Base-by-base conservation (phyloP, 1,140 invertebrate genomes). In the Drosophila nannoptera region DNA sequence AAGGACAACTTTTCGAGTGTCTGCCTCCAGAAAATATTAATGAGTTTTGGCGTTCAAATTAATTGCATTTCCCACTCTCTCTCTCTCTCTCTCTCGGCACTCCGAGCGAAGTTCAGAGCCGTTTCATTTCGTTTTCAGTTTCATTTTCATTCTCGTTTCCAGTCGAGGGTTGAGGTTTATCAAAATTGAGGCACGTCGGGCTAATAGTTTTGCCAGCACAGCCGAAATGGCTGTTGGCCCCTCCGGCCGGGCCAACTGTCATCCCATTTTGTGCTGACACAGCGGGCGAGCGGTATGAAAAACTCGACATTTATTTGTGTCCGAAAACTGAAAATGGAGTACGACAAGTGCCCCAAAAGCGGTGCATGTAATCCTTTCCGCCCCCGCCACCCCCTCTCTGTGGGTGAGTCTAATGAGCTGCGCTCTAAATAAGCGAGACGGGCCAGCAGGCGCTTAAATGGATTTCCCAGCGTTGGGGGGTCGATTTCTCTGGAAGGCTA, bases 1-100 rank as follows among this genome's bases (percentile, higher is more conserved):
- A 16, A 42, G 45, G 43, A 58, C 16, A 67, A 60, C 56, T 53
- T 70, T 53, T 71, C 36, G 63, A 66, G 65, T 62, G 50, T 72
- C 58, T 62, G 46, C 53, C 50, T 61, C 56, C 65, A 55, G 43
- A 55, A 77, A 77, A 84, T 84, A 84, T 84, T 86, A 84, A 84
- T 84, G 80, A 84, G 80, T 84, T 84, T 84, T 86, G 80, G 73
- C 80, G 81, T 84, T 84, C 74, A 86, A 86, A 84, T 84, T 84
- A 84, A 84, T 84, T 84, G 80, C 80, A 86, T 84, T 59, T 86
- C 22, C 22, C 22, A 22, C 22, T 22, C 22, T 22, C 22, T 22
- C 22, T 22, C 22, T 22, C 22, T 22, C 22, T 2, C 22, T 22
- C 69, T 80, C 45, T 46, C 29, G 62, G 50, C 69, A 3, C 3